Evolutionary conservation across 2,113 vertebrate species (phyloP).

Genomic region (Dromaius novaehollandiae): DNA sequence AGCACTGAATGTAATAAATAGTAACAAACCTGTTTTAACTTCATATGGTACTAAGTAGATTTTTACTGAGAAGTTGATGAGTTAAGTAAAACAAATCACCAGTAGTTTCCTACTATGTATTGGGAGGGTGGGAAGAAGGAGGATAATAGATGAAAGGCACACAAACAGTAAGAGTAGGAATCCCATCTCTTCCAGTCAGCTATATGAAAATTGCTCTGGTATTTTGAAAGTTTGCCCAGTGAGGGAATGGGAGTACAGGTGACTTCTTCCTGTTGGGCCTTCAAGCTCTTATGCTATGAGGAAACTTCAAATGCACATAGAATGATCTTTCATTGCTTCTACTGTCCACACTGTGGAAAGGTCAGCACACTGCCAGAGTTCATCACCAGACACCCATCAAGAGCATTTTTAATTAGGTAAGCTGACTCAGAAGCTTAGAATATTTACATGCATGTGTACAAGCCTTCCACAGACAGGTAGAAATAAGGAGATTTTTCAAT

Average conservation of each 20-base stretch:
- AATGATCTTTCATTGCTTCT: neutral
- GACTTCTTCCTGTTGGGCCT: neutral
- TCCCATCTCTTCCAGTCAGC: neutral
- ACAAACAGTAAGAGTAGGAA: neutral
- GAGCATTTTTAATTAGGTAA: neutral
- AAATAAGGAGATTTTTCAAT: neutral
- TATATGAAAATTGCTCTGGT: neutral
- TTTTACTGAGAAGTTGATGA: neutral
- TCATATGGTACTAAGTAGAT: neutral
- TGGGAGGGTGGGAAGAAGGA: neutral
- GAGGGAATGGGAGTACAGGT: neutral
- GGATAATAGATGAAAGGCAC: neutral
- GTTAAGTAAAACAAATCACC: neutral
- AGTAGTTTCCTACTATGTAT: neutral
- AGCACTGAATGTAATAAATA: neutral
- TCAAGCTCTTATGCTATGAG: neutral
- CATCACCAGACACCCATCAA: neutral
- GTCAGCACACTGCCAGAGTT: neutral
- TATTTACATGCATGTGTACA: neutral
- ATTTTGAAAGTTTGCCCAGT: neutral
- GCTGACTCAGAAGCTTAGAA: neutral
- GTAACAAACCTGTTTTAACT: neutral
- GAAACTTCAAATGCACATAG: neutral
- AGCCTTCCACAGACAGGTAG: neutral
- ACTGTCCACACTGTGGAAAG: neutral